Base-by-base conservation (phyloP, 2,888 invertebrate species). In the Lamellibrachia satsuma region DNA sequence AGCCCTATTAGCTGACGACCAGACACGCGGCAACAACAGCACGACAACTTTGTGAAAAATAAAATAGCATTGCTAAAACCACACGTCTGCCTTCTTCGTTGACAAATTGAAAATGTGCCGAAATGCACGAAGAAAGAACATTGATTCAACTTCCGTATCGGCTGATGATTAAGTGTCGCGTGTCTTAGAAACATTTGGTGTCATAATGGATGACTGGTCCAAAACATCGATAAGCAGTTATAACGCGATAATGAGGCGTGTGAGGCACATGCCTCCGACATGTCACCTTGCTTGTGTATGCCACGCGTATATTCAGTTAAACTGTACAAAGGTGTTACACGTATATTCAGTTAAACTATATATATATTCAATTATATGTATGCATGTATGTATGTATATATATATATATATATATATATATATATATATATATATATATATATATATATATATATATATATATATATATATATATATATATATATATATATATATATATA, bases 121-220 rank as follows among this genome's bases (percentile, higher is more conserved):
- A 75, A 75, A 75, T 75, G 75, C 75, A 75, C 75, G 75, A 75
- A 75, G 75, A 75, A 75, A 22, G 75, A 15, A n/a, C 75, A 75
- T 75, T 75, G n/a, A 75, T 75, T 75, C 75, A 75, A 75, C 75
- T 75, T 75, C 75, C 75, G 75, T 75, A 75, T 75, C 75, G n/a
- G 75, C 75, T 75, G 15, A n/a, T 75, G 75, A 75, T 75, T 75
- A 75, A 75, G 22, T 75, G 75, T 75, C 75, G 75, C 75, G 75
- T 75, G 75, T 75, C 75, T 11, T 75, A 75, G 15, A 75, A 75
- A 22, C 75, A 75, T 75, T 15, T 75, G 75, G 15, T 75, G 15
- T 15, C 75, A 15, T 75, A n/a, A 75, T 75, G 75, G 6, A 75
- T 75, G 75, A 75, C 15, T 75, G 15, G 75, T 6, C 75, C 75